Conservation (phyloP, 2,888 invertebrate species). For the Tinea trinotella region DNA sequence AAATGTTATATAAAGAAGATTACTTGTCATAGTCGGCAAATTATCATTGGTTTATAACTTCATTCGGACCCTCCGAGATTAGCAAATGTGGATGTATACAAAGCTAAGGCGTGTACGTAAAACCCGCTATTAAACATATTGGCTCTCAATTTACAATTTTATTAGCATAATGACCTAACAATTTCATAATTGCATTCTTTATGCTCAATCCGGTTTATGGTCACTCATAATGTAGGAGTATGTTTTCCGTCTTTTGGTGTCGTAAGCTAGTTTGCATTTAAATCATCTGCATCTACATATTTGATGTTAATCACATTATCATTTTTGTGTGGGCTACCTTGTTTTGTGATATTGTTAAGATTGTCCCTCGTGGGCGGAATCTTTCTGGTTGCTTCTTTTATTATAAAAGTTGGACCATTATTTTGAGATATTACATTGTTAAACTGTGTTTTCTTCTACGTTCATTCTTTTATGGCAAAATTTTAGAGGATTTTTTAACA, state of each 20-base stretch:
- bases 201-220: conserved; percentile 2
- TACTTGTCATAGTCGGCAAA: too few species aligned
- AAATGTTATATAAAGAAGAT: too few species aligned
- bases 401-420: too few species aligned
- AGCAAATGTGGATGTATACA: too few species aligned
- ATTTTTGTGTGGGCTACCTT: conserved; percentile 31
- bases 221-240: not conserved
- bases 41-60: too few species aligned
- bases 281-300: conserved; percentile 9
- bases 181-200: conserved; percentile 6
- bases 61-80: too few species aligned
- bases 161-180: not conserved
- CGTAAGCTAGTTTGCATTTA: conserved; percentile 10
- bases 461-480: too few species aligned
- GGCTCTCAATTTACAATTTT: not conserved
- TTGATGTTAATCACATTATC: conserved; percentile 24
- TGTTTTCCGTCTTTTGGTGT: conserved; percentile 5
- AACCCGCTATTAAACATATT: too few species aligned
- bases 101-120: too few species aligned
- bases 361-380: not conserved
- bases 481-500: too few species aligned
- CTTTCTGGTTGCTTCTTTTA: not conserved
- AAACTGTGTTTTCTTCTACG: too few species aligned
- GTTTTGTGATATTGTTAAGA: conserved; percentile 1
- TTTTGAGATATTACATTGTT: too few species aligned